These are phyloP conservation scores for Drosophila ohnishii DNA, from an alignment of 1,140 invertebrate genomes.

Conservation along the genomic window DNA sequence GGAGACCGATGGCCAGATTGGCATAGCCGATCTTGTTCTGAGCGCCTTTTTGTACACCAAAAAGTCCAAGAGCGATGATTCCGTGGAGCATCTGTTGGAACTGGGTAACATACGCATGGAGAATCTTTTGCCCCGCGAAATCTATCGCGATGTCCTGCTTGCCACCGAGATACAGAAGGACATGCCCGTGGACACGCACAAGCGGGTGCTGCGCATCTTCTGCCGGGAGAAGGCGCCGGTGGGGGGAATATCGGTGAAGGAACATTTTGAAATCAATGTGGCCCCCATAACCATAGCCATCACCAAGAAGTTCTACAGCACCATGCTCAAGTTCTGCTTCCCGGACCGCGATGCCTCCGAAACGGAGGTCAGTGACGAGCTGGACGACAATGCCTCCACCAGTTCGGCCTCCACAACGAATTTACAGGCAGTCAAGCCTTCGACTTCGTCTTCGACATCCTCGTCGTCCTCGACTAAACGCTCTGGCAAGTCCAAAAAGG, in stretches of 20 bases:
- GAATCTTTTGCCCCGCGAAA: slow-evolving; percentile 96
- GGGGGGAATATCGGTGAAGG: slow-evolving; percentile 98
- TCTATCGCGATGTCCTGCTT: slow-evolving; percentile 95
- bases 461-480: slow-evolving; percentile 82
- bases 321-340: slow-evolving; percentile 99
- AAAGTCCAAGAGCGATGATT: slow-evolving; percentile 97
- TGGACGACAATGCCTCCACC: slow-evolving; percentile 84
- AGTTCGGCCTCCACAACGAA: slow-evolving; percentile 78
- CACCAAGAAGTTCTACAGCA: slow-evolving; percentile 98
- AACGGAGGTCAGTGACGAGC: slow-evolving; percentile 86
- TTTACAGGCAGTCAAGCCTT: slow-evolving; percentile 61
- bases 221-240: slow-evolving; percentile 96
- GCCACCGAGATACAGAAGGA: slow-evolving; percentile 94
- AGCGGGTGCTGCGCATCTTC: slow-evolving; percentile 93
- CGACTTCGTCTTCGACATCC: not conserved
- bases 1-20: slow-evolving; percentile 98
- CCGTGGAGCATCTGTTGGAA: slow-evolving; percentile 97
- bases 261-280: slow-evolving; percentile 98
- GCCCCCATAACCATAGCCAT: slow-evolving; percentile 96
- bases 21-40: slow-evolving; percentile 97
- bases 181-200: slow-evolving; percentile 92
- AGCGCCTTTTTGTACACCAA: slow-evolving; percentile 99
- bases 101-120: slow-evolving; percentile 98
- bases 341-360: slow-evolving; percentile 96
- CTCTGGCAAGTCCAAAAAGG: slow-evolving; percentile 83